phyloP scores from a whole-genome alignment of 23 tunicate species.

The Aplidium turbinatum region DNA sequence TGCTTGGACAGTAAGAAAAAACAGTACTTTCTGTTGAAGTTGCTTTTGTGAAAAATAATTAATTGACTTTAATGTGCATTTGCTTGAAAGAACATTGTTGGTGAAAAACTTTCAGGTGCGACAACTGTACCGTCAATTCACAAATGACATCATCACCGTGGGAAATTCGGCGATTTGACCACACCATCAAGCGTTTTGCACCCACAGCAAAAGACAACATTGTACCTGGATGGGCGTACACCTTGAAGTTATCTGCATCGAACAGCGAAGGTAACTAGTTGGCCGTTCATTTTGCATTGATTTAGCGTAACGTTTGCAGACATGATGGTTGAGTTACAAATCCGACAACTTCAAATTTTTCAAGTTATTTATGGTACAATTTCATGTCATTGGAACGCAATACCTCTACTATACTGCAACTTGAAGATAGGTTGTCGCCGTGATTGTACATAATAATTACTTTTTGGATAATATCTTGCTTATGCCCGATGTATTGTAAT shows the following conservation, averaged over 20 bases:
- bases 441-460: background rate
- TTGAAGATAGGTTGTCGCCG: background rate
- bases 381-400: background rate
- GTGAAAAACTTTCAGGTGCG: conserved; percentile 27
- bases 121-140: too few relatives aligned
- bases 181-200: background rate
- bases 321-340: too few relatives aligned
- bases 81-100: too few relatives aligned
- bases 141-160: conserved; percentile 14
- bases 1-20: background rate
- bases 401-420: background rate
- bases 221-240: conserved; percentile 78
- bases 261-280: conserved; percentile 62
- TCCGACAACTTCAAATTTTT: too few relatives aligned
- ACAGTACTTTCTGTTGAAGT: too few relatives aligned
- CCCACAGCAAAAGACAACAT: conserved; percentile 46
- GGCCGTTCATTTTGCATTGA: too few relatives aligned
- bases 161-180: conserved; percentile 41
- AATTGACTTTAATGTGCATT: too few relatives aligned
- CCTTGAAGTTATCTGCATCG: conserved; percentile 58
- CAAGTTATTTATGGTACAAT: too few relatives aligned
- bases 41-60: too few relatives aligned
- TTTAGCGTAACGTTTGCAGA: too few relatives aligned
- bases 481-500: background rate
- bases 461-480: background rate